A percentile compares a stretch with the other conserved stretches of the same genome.
These are phyloP conservation scores for Acropora tenuis DNA, from an alignment of 64 coral and sea anemone genomes.

Conservation along the genomic window DNA sequence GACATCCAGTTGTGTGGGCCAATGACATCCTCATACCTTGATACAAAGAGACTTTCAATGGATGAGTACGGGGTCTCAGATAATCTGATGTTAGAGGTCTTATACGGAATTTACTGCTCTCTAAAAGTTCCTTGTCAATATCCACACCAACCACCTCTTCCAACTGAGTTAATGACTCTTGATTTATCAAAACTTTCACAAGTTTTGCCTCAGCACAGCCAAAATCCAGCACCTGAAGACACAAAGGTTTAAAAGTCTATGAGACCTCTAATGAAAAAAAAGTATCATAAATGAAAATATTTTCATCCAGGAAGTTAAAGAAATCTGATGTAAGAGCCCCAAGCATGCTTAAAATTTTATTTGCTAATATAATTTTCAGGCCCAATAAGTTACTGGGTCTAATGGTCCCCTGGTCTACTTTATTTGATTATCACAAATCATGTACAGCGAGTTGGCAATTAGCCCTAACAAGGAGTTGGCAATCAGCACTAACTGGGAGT, in stretches of 20 bases:
- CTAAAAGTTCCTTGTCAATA: conserved; percentile 75
- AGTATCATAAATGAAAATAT: no score
- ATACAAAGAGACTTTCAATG: conserved; percentile 91
- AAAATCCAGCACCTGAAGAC: conserved; percentile 86
- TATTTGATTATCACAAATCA: no score
- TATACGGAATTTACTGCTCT: conserved; percentile 64
- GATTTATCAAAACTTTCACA: conserved; percentile 74
- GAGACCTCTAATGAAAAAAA: no score
- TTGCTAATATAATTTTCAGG: no score
- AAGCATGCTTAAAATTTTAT: no score
- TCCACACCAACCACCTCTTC: conserved; percentile 90
- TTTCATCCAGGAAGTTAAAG: no score
- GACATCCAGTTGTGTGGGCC: background rate
- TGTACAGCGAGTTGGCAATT: no score
- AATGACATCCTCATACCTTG: conserved; percentile 62
- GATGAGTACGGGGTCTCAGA: conserved; percentile 71
- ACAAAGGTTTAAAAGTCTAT: background rate
- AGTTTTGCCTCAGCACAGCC: conserved; percentile 97
- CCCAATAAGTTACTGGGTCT: no score
- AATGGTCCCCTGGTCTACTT: no score
- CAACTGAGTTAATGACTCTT: conserved; percentile 49
- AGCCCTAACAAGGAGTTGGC: no score
- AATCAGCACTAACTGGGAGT: no score
- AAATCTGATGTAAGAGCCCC: no score
- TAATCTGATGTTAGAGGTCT: conserved; percentile 79